These are phyloP conservation scores for Dendrocincla tyrannina DNA, from an alignment of 2,797 vertebrate genomes.

Conservation along the genomic window DNA sequence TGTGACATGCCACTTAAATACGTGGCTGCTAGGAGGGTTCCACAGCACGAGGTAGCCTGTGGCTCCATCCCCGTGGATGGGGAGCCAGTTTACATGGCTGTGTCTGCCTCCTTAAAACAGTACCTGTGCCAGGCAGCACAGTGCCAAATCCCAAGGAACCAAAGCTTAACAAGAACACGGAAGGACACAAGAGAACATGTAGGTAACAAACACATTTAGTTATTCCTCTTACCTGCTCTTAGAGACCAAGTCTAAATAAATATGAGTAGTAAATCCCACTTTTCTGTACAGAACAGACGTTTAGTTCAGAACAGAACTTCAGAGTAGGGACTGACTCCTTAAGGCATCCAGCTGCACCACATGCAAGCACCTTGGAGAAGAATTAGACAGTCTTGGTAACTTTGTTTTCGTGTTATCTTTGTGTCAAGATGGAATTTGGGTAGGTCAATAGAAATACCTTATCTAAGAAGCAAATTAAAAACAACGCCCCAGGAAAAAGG, in stretches of 20 bases:
- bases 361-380: neutral
- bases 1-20: neutral
- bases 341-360: neutral
- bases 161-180: neutral
- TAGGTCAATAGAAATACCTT: neutral
- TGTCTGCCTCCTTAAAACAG: neutral
- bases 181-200: neutral
- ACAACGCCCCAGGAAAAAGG: neutral
- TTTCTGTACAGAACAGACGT: neutral
- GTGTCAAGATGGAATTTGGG: neutral
- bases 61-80: neutral
- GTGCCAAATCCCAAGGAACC: neutral
- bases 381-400: neutral
- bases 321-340: neutral
- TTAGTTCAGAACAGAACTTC: neutral
- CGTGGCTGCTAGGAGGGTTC: neutral
- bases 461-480: neutral
- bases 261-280: neutral
- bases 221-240: neutral
- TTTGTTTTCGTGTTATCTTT: neutral
- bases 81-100: neutral
- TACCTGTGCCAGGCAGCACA: neutral
- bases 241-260: neutral
- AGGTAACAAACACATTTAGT: neutral
- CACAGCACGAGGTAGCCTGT: neutral